phyloP scores from a whole-genome alignment of 2,888 invertebrate species.

The Phyllotreta cruciferae region DNA sequence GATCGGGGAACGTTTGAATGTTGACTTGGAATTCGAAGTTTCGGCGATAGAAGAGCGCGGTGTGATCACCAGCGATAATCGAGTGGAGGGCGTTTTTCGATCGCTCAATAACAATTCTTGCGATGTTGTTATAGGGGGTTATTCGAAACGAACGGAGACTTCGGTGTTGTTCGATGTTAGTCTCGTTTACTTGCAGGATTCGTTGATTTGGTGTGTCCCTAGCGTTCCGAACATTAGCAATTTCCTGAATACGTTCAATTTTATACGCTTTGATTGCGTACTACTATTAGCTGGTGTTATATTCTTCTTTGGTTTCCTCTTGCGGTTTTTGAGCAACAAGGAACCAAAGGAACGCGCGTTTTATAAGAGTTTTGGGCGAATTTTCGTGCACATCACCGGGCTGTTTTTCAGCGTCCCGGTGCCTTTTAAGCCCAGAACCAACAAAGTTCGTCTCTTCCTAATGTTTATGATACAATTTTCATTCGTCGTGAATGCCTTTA shows the following conservation, averaged over 20 bases:
- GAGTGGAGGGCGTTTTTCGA: constrained; percentile 4
- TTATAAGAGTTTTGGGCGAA: constrained; percentile 24
- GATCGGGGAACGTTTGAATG: constrained; percentile 10
- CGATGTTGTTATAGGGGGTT: constrained; percentile 34
- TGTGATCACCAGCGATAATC: not conserved
- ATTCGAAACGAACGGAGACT: constrained; percentile 5
- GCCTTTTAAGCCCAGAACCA: constrained; percentile 19
- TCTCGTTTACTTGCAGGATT: constrained; percentile 24
- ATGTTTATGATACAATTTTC: constrained; percentile 21
- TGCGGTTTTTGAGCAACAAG: constrained; percentile 23
- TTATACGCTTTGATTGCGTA: constrained; percentile 10
- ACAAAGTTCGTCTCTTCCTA: constrained; percentile 25
- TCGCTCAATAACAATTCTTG: constrained; percentile 20
- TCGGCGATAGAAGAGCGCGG: not conserved
- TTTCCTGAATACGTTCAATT: constrained; percentile 23
- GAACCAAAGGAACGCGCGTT: constrained; percentile 5
- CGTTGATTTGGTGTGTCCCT: constrained; percentile 32
- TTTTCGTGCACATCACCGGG: constrained; percentile 9
- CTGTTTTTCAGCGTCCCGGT: constrained; percentile 12
- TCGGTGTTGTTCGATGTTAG: constrained; percentile 18
- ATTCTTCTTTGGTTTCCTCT: constrained; percentile 1
- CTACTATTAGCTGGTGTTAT: not conserved
- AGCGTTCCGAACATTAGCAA: constrained; percentile 11
- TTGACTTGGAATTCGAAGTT: constrained; percentile 3
- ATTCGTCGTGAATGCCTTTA: not conserved